A percentile compares a stretch with the other conserved stretches of the same genome.
These are phyloP conservation scores for Margarornis squamiger DNA, from an alignment of 2,797 vertebrate genomes.

Conservation along the genomic window DNA sequence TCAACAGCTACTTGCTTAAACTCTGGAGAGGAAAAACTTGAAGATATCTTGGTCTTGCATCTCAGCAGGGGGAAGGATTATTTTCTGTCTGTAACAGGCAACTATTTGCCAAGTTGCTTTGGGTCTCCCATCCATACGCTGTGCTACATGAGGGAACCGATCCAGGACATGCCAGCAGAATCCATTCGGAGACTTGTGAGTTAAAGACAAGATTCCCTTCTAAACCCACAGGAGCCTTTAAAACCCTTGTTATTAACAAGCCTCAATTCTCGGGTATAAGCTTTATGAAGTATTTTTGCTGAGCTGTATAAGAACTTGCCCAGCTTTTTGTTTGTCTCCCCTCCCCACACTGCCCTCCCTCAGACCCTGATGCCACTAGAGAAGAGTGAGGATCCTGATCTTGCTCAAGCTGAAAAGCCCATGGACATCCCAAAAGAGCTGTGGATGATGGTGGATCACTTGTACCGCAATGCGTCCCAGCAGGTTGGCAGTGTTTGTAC, in stretches of 20 bases:
- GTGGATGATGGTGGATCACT: slow-evolving; percentile 96
- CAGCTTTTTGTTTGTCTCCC: not conserved
- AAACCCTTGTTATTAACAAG: not conserved
- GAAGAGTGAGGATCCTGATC: slow-evolving; percentile 18
- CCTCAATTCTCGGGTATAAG: not conserved
- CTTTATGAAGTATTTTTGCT: not conserved
- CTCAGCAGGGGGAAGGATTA: slow-evolving; percentile 93
- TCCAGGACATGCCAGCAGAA: slow-evolving; percentile 86
- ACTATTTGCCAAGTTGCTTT: slow-evolving; percentile 95
- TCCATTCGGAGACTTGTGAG: slow-evolving; percentile 83
- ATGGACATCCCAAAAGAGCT: slow-evolving; percentile 94
- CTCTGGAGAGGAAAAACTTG: slow-evolving; percentile 86
- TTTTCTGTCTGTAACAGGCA: slow-evolving; percentile 91
- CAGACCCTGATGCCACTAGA: slow-evolving; percentile 78
- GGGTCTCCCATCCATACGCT: slow-evolving; percentile 86
- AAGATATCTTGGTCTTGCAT: slow-evolving; percentile 96
- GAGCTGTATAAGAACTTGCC: not conserved
- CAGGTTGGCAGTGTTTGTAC: slow-evolving; percentile 79
- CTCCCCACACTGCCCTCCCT: not conserved
- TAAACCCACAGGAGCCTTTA: not conserved
- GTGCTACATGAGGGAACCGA: slow-evolving; percentile 88
- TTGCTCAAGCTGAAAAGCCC: slow-evolving; percentile 77
- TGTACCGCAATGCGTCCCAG: slow-evolving; percentile 86
- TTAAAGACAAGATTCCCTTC: slow-evolving; percentile 23
- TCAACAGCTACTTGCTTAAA: slow-evolving; percentile 88